Conservation (phyloP, 2,797 vertebrate genomes). For the Urosaurus nigricauda region DNA sequence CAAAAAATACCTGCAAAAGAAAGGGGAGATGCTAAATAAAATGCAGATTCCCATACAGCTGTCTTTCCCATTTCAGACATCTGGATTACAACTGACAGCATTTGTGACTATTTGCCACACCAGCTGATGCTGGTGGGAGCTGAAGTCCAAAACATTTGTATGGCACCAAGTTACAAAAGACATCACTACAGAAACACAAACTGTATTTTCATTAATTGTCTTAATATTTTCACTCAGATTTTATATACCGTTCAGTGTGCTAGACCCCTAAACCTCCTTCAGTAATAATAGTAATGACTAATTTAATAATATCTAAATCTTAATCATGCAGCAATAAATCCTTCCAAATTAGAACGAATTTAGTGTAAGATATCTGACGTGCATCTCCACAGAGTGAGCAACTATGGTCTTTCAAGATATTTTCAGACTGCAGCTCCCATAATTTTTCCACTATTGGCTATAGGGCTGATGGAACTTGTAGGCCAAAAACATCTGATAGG, state of each 20-base stretch:
- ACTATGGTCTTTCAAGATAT: too few relatives aligned
- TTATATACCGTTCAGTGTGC: not conserved
- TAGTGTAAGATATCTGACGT: not conserved
- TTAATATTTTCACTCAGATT: not conserved
- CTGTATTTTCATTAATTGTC: not conserved
- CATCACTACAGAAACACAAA: not conserved
- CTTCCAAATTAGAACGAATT: not conserved
- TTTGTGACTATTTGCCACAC: not conserved
- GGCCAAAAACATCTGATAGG: too few relatives aligned
- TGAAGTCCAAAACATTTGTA: not conserved
- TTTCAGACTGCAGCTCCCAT: too few relatives aligned
- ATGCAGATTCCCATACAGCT: not conserved
- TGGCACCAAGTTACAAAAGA: not conserved
- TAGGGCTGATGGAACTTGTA: too few relatives aligned
- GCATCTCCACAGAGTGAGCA: not conserved
- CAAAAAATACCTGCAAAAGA: constrained; percentile 92
- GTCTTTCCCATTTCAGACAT: not conserved
- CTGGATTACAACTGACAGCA: not conserved
- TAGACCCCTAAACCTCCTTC: not conserved
- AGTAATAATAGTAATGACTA: not conserved
- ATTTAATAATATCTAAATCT: not conserved
- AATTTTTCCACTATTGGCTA: too few relatives aligned
- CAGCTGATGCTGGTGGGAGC: not conserved
- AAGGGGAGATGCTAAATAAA: not conserved
- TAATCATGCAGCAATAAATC: not conserved